A percentile compares a stretch with the other conserved stretches of the same genome.
Conservation (phyloP, 2,113 vertebrate species). For the Zapornia atra region DNA sequence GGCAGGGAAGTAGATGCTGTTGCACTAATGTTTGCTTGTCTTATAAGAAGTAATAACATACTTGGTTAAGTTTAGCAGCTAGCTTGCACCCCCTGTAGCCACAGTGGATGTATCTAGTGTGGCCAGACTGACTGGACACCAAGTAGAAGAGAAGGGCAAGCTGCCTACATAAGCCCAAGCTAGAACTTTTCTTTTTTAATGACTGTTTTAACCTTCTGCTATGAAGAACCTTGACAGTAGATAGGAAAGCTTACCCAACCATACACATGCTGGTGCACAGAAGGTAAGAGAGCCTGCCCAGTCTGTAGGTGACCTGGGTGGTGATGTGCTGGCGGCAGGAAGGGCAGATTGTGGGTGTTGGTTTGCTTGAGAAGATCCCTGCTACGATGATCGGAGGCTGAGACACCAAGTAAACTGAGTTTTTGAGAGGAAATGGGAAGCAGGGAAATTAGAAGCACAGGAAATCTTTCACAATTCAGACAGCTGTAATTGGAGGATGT, state of each 20-base stretch:
- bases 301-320: slow-evolving; percentile 59
- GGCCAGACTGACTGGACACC: background rate
- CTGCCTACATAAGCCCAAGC: background rate
- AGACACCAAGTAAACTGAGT: slow-evolving; percentile 45
- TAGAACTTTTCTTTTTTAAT: background rate
- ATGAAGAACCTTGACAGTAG: background rate
- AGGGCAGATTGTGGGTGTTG: slow-evolving; percentile 67
- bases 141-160: background rate
- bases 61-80: background rate
- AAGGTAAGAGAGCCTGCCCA: slow-evolving; percentile 53
- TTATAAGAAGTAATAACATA: background rate
- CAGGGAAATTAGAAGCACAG: background rate
- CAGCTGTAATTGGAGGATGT: background rate
- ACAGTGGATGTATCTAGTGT: background rate
- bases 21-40: background rate
- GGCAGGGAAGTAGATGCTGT: background rate
- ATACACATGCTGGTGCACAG: slow-evolving; percentile 41
- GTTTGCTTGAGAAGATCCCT: slow-evolving; percentile 67
- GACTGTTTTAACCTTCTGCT: background rate
- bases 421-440: background rate
- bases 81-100: background rate
- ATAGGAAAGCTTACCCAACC: slow-evolving; percentile 51
- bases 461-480: background rate
- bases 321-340: slow-evolving; percentile 72
- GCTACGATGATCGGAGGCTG: slow-evolving; percentile 61